Percentiles rank a stretch among this genome's conserved stretches.
Evolutionary conservation across 2,888 invertebrate species (phyloP).

Genomic region (Trichopria drosophilae): DNA sequence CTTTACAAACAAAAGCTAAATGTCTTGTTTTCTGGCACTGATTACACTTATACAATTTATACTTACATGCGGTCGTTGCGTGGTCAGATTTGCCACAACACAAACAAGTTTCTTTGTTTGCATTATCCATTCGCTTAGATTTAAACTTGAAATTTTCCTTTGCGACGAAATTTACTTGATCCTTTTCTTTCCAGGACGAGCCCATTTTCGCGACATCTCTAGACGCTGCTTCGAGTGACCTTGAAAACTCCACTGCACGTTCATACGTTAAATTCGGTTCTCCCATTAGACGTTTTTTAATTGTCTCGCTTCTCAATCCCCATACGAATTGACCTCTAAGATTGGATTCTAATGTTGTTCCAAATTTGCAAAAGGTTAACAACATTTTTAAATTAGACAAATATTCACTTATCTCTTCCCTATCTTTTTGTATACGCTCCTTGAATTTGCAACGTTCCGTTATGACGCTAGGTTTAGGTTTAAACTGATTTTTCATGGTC

Average conservation of each 20-base stretch:
- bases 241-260: not conserved
- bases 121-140: too few relatives aligned
- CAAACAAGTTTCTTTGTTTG: not conserved
- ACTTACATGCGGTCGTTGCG: not conserved
- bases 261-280: not conserved
- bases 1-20: conserved; percentile 3
- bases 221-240: not conserved
- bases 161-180: too few relatives aligned
- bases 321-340: not conserved
- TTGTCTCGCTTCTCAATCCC: not conserved
- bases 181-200: too few relatives aligned
- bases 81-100: conserved; percentile 1
- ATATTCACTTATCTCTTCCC: conserved; percentile 16
- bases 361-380: too few relatives aligned
- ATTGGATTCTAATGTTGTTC: too few relatives aligned
- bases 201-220: too few relatives aligned
- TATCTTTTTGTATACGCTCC: conserved; percentile 23
- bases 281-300: not conserved
- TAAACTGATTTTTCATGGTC: conserved; percentile 27
- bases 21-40: not conserved
- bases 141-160: too few relatives aligned
- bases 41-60: not conserved
- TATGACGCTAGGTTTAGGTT: conserved; percentile 29
- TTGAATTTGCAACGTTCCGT: conserved; percentile 32
- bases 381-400: conserved; percentile 17